Evolutionary conservation across 2,888 invertebrate species (phyloP).

Genomic region (Agapostemon virescens): DNA sequence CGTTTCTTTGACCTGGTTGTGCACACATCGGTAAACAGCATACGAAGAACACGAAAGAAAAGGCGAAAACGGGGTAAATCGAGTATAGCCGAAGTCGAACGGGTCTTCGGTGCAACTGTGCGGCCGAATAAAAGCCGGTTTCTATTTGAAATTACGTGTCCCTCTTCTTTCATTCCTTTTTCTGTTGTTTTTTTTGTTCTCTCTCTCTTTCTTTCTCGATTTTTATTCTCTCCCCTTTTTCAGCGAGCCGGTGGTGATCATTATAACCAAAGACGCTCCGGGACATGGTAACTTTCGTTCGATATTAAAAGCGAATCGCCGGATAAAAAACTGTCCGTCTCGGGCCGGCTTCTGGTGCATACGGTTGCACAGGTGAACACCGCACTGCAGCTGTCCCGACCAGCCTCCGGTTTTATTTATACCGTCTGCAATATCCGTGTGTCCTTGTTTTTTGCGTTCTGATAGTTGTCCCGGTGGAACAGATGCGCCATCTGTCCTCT

Average conservation of each 20-base stretch:
- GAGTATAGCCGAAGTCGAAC: constrained; percentile 19
- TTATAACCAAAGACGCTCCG: neutral
- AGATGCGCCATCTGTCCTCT: constrained; percentile 22
- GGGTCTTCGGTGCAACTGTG: neutral
- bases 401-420: constrained; percentile 68
- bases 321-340: constrained; percentile 24
- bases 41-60: constrained; percentile 16
- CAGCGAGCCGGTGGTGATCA: neutral
- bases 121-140: constrained; percentile 7
- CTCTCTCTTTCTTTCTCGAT: neutral
- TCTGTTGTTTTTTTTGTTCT: neutral
- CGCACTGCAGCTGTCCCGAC: constrained; percentile 67
- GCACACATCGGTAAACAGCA: constrained; percentile 47
- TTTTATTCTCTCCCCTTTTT: neutral
- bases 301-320: neutral
- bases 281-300: constrained; percentile 10
- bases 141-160: neutral
- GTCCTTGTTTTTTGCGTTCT: constrained; percentile 52
- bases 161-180: neutral
- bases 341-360: neutral
- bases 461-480: constrained; percentile 47
- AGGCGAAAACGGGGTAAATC: constrained; percentile 22
- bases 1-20: constrained; percentile 41
- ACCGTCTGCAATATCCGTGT: constrained; percentile 65
- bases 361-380: constrained; percentile 52